These are phyloP conservation scores for Laterallus jamaicensis DNA, from an alignment of 2,113 vertebrate species.

Conservation along the genomic window DNA sequence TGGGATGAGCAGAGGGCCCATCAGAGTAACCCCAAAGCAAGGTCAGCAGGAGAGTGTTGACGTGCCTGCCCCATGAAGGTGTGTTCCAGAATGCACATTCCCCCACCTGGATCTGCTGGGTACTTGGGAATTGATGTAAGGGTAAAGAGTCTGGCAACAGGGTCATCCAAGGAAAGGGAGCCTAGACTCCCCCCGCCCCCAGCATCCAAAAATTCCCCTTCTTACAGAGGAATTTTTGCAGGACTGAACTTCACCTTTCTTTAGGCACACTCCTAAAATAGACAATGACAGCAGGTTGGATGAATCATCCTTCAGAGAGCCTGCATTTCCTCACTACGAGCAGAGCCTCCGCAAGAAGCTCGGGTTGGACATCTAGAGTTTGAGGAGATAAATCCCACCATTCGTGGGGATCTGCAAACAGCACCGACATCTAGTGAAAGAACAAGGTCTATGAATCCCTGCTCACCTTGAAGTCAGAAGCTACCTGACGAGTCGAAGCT, in stretches of 20 bases:
- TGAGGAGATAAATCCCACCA: background rate
- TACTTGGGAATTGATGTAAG: background rate
- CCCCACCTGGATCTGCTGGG: background rate
- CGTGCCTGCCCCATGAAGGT: rapidly evolving
- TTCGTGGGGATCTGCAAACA: background rate
- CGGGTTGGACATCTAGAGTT: background rate
- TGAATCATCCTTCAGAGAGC: background rate
- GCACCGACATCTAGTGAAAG: background rate
- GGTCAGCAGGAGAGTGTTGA: background rate
- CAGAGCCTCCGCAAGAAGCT: background rate
- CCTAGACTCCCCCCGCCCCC: background rate
- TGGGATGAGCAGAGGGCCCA: background rate
- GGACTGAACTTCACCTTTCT: background rate
- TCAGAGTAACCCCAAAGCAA: background rate
- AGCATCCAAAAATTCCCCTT: background rate
- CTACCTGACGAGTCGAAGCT: background rate
- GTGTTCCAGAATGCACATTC: background rate
- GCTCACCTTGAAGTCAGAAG: background rate
- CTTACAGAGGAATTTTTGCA: background rate
- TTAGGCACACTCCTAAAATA: background rate
- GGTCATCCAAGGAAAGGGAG: background rate
- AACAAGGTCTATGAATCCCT: background rate
- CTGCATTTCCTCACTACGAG: background rate
- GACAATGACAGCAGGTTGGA: background rate
- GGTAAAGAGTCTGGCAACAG: background rate